phyloP scores from a whole-genome alignment of 2,797 vertebrate species.

The Pseudocheirus occidentalis region DNA sequence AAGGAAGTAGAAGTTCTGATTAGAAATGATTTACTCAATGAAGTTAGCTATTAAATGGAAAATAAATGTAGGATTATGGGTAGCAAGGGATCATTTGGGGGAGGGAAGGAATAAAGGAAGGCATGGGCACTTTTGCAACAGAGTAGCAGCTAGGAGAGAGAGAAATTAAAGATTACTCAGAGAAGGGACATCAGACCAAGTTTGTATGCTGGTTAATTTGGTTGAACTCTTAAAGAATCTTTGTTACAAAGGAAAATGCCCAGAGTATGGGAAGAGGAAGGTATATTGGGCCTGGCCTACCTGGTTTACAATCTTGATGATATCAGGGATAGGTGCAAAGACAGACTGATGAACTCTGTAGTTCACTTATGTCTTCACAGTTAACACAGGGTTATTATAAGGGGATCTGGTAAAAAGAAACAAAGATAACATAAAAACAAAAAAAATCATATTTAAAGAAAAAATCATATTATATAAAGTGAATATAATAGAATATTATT shows the following conservation, averaged over 20 bases:
- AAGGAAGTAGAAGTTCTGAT: not conserved
- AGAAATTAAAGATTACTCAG: not conserved
- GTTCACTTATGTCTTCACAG: not conserved
- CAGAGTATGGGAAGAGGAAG: not conserved
- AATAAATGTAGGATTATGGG: not conserved
- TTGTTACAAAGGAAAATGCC: not conserved
- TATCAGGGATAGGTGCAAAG: not conserved
- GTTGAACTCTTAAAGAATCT: not conserved
- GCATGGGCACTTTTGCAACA: not conserved
- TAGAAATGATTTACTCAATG: not conserved
- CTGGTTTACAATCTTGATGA: not conserved
- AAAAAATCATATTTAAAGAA: not conserved
- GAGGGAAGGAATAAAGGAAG: fast-evolving
- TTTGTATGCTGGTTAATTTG: not conserved
- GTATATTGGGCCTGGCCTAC: not conserved
- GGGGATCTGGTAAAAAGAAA: not conserved
- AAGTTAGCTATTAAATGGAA: not conserved
- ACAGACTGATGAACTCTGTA: not conserved
- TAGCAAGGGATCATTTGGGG: not conserved
- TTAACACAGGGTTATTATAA: not conserved
- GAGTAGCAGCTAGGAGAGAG: not conserved
- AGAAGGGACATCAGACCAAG: not conserved
- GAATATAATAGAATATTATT: not conserved
- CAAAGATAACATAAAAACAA: not conserved
- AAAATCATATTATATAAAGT: not conserved